A percentile compares a stretch with the other conserved stretches of the same genome.
phyloP scores from a whole-genome alignment of 1,140 invertebrate species.

The Drosophila miranda region DNA sequence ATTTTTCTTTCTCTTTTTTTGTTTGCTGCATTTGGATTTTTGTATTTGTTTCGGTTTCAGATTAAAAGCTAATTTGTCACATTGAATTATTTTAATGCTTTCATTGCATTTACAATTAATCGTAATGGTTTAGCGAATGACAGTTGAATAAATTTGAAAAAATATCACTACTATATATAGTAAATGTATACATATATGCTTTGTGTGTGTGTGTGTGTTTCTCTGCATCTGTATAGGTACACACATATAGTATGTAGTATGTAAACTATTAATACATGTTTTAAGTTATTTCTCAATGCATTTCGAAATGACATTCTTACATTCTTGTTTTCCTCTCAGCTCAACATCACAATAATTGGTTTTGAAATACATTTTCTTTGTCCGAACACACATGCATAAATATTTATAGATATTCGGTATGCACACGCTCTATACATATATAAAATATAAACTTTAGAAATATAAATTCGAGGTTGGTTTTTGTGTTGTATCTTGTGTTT shows the following conservation, averaged over 20 bases:
- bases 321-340: conserved; percentile 16
- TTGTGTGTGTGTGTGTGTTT: conserved; percentile 19
- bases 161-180: conserved; percentile 61
- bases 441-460: conserved; percentile 67
- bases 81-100: conserved; percentile 55
- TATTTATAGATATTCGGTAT: conserved; percentile 40
- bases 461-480: conserved; percentile 75
- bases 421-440: conserved; percentile 11
- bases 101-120: conserved; percentile 60
- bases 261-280: conserved; percentile 69
- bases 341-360: conserved; percentile 60
- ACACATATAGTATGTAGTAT: conserved; percentile 30
- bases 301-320: conserved; percentile 61
- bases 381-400: conserved; percentile 54
- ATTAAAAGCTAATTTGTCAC: conserved; percentile 77
- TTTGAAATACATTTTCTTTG: conserved; percentile 41
- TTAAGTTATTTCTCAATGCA: conserved; percentile 68
- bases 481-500: conserved; percentile 14
- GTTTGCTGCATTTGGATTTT: conserved; percentile 24
- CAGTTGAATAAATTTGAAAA: conserved; percentile 65
- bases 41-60: conserved; percentile 25
- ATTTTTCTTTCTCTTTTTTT: conserved; percentile 9
- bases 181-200: conserved; percentile 28
- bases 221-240: conserved; percentile 18
- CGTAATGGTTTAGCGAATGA: conserved; percentile 60